phyloP scores from a whole-genome alignment of 2,888 invertebrate species.

The Dicranocentrus wangi region DNA sequence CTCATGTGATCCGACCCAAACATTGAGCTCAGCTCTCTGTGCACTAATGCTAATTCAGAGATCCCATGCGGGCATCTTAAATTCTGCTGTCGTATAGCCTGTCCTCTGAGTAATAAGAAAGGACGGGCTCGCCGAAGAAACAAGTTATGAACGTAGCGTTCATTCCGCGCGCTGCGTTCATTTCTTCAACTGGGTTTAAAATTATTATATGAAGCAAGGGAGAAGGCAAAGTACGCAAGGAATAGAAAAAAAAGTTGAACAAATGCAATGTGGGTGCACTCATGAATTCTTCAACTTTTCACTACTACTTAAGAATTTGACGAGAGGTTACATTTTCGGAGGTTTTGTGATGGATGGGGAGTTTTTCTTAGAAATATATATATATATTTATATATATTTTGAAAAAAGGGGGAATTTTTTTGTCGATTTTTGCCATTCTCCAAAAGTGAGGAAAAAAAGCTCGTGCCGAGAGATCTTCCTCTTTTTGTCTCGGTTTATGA shows the following conservation, averaged over 20 bases:
- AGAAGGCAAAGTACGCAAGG: neutral
- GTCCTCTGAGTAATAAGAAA: constrained; percentile 6
- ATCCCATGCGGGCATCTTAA: constrained; percentile 54
- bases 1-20: constrained; percentile 3
- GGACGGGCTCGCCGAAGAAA: neutral
- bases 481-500: constrained; percentile 46
- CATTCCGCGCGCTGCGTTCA: too few relatives aligned
- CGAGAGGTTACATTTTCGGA: neutral
- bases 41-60: constrained; percentile 49
- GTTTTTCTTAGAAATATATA: neutral
- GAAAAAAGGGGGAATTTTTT: too few relatives aligned
- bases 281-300: constrained; percentile 47
- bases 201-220: neutral
- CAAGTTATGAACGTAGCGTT: constrained; percentile 26
- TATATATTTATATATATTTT: too few relatives aligned
- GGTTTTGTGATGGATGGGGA: constrained; percentile 19
- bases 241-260: constrained; percentile 2
- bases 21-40: constrained; percentile 2
- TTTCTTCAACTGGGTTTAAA: constrained; percentile 18
- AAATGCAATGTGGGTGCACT: constrained; percentile 52
- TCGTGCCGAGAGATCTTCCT: constrained; percentile 7
- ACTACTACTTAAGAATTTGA: neutral
- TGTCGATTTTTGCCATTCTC: too few relatives aligned
- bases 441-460: too few relatives aligned
- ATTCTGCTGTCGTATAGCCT: constrained; percentile 31